Conservation (phyloP, 2,888 invertebrate species). For the Piscicola geometra region DNA sequence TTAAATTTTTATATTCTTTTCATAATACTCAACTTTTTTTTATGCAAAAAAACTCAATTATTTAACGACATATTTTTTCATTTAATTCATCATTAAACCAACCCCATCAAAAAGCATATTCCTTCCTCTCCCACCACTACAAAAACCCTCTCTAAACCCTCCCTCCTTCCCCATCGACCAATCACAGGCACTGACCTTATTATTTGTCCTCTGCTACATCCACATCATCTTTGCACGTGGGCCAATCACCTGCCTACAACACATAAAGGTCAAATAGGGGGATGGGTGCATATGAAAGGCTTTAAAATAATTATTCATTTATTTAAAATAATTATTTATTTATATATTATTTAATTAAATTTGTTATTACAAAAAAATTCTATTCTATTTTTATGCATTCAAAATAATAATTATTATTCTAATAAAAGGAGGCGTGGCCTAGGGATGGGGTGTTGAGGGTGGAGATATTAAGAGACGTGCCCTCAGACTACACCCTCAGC, state of each 20-base stretch:
- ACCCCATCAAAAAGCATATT: not conserved
- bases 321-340: too few species aligned
- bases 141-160: not conserved
- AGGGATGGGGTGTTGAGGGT: conserved; percentile 87
- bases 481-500: conserved; percentile 70
- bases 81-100: not conserved
- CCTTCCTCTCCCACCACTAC: not conserved
- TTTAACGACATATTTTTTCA: not conserved
- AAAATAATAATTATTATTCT: too few species aligned
- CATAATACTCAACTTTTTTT: not conserved
- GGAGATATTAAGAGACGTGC: conserved; percentile 65
- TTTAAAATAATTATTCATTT: too few species aligned
- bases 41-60: not conserved
- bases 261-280: too few species aligned
- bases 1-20: conserved; percentile 1
- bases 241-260: conserved; percentile 85
- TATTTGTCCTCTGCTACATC: conserved; percentile 87
- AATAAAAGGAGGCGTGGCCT: conserved; percentile 84
- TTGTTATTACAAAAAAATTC: too few species aligned
- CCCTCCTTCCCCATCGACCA: too few species aligned
- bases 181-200: conserved; percentile 70
- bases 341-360: too few species aligned
- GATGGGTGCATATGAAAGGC: too few species aligned
- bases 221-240: conserved; percentile 87
- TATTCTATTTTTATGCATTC: too few species aligned